These are phyloP conservation scores for Cydia pomonella DNA, from an alignment of 1,140 invertebrate genomes.

Conservation along the genomic window DNA sequence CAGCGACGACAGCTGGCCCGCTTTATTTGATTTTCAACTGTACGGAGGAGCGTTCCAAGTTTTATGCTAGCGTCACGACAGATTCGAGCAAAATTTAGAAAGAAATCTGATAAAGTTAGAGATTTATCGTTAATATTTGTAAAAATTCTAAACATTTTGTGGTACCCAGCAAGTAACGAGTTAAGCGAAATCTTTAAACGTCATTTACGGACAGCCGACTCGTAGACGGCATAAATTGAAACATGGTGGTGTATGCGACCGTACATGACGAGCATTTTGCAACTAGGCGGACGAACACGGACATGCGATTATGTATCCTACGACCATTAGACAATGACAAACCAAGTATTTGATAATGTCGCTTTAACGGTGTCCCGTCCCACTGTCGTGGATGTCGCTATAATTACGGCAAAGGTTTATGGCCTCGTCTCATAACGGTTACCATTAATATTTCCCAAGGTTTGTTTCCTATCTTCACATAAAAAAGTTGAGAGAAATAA, in stretches of 20 bases:
- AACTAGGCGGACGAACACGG: too few species aligned
- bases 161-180: too few species aligned
- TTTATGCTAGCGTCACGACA: slow-evolving; percentile 44
- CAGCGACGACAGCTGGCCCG: slow-evolving; percentile 57
- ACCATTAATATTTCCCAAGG: too few species aligned
- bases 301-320: too few species aligned
- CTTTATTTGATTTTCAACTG: slow-evolving; percentile 68
- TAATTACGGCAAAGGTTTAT: too few species aligned
- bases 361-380: too few species aligned
- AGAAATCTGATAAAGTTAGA: slow-evolving; percentile 45
- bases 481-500: too few species aligned
- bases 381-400: too few species aligned
- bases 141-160: neutral
- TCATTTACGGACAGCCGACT: neutral
- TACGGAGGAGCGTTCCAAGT: slow-evolving; percentile 49
- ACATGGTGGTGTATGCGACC: neutral
- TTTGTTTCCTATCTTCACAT: too few species aligned
- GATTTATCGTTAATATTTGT: slow-evolving; percentile 37
- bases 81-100: slow-evolving; percentile 41
- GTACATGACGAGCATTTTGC: neutral
- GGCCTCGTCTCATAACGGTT: too few species aligned
- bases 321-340: too few species aligned
- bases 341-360: too few species aligned
- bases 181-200: neutral
- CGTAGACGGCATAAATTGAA: neutral